phyloP scores from a whole-genome alignment of 2,113 vertebrate genomes.

The Antechinus flavipes region DNA sequence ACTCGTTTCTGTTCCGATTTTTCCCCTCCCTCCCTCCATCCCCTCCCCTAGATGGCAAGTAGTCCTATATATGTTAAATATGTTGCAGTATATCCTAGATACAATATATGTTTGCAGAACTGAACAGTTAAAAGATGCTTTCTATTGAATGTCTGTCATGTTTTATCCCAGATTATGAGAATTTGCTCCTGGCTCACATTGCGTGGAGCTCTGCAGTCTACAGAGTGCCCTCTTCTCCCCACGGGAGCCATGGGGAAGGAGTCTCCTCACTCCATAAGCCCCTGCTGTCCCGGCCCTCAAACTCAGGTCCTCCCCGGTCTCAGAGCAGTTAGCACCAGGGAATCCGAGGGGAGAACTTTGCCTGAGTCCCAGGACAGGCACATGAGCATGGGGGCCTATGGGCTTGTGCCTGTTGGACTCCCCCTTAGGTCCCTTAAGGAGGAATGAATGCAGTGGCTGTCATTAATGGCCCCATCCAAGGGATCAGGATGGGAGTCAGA shows the following conservation, averaged over 20 bases:
- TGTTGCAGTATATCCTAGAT: no score
- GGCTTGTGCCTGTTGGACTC: not conserved
- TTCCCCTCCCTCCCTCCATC: no score
- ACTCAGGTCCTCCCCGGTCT: fast-evolving
- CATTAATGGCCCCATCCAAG: not conserved
- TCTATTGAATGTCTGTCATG: not conserved
- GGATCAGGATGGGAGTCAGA: not conserved
- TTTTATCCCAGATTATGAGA: not conserved
- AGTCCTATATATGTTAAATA: no score
- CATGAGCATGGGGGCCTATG: not conserved
- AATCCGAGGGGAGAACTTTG: not conserved
- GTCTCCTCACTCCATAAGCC: not conserved
- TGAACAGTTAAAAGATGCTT: not conserved
- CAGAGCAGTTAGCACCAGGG: not conserved
- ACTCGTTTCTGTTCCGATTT: no score
- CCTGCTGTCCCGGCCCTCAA: not conserved
- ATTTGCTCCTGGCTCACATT: not conserved
- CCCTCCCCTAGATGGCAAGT: no score
- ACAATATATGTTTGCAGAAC: no score
- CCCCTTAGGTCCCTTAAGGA: not conserved
- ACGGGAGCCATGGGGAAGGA: no score
- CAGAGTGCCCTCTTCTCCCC: not conserved
- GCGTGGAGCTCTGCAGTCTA: not conserved
- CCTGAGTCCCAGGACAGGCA: not conserved
- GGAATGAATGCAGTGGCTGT: not conserved